These are phyloP conservation scores for Butastur rufipennis DNA, from an alignment of 2,113 vertebrate genomes.

Conservation along the genomic window DNA sequence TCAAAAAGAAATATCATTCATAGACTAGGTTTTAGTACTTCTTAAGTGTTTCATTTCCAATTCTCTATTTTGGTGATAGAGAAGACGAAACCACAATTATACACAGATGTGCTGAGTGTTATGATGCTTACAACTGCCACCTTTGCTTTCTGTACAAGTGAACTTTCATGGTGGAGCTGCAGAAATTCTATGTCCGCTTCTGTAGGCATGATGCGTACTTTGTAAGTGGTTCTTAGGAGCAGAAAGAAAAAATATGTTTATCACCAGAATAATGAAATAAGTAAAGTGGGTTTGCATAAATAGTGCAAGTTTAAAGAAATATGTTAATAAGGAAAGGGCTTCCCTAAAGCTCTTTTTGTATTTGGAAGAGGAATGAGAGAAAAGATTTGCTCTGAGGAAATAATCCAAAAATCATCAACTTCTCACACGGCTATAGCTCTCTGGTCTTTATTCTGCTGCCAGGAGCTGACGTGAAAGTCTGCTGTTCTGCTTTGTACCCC, in stretches of 20 bases:
- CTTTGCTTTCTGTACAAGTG: not conserved
- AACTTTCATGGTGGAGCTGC: not conserved
- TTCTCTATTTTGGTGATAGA: not conserved
- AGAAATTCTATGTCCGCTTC: not conserved
- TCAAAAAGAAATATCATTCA: not conserved
- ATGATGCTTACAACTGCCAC: not conserved
- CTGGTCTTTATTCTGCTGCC: conserved; percentile 15
- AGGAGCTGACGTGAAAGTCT: not conserved
- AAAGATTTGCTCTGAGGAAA: conserved; percentile 12
- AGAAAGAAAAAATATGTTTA: not conserved
- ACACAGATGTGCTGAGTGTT: not conserved
- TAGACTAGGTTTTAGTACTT: not conserved
- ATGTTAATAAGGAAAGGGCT: not conserved
- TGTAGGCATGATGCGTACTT: not conserved
- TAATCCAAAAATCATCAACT: not conserved
- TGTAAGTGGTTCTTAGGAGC: not conserved
- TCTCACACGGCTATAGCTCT: not conserved
- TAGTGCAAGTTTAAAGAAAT: not conserved
- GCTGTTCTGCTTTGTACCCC: not conserved
- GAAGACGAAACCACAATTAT: not conserved
- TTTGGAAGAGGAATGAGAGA: not conserved
- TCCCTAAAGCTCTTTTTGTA: not conserved
- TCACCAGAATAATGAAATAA: not conserved
- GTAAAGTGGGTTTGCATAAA: not conserved
- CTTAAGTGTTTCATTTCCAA: not conserved